Conservation (phyloP, 2,797 vertebrate species). For the Trematomus bernacchii region DNA sequence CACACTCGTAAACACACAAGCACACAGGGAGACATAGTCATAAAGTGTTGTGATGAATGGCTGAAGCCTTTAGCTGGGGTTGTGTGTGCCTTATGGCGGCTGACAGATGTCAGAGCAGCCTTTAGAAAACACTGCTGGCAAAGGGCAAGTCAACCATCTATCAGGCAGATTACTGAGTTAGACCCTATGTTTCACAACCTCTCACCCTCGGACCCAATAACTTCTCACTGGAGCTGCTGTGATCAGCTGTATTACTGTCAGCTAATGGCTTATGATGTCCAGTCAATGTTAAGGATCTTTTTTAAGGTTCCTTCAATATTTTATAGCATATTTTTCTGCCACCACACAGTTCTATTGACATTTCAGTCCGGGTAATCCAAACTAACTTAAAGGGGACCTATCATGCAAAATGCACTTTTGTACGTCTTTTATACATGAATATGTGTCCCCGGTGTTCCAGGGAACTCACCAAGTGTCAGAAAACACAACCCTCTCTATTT, state of each 20-base stretch:
- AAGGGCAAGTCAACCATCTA: constrained; percentile 51
- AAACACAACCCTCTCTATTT: too few species aligned
- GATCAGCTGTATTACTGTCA: constrained; percentile 3
- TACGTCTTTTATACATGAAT: too few species aligned
- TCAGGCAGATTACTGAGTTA: constrained; percentile 65
- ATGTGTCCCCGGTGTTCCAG: too few species aligned
- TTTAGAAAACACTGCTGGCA: constrained; percentile 67
- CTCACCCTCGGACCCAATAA: constrained; percentile 38
- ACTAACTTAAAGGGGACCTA: too few species aligned
- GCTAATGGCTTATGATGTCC: background rate
- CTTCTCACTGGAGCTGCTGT: constrained; percentile 12
- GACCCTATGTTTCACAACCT: constrained; percentile 53
- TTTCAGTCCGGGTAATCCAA: background rate
- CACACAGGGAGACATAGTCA: constrained; percentile 46
- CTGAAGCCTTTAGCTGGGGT: constrained; percentile 42
- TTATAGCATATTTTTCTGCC: background rate
- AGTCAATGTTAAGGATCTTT: background rate
- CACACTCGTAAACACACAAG: constrained; percentile 50
- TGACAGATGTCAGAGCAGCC: constrained; percentile 69
- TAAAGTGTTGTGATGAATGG: constrained; percentile 68
- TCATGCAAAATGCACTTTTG: too few species aligned
- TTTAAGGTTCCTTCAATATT: background rate
- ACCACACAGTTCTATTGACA: background rate
- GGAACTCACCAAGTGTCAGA: too few species aligned
- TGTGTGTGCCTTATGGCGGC: constrained; percentile 60